A percentile compares a stretch with the other conserved stretches of the same genome.
Evolutionary conservation across 2,113 vertebrate genomes (phyloP).

Genomic region (Misgurnus mizolepis): DNA sequence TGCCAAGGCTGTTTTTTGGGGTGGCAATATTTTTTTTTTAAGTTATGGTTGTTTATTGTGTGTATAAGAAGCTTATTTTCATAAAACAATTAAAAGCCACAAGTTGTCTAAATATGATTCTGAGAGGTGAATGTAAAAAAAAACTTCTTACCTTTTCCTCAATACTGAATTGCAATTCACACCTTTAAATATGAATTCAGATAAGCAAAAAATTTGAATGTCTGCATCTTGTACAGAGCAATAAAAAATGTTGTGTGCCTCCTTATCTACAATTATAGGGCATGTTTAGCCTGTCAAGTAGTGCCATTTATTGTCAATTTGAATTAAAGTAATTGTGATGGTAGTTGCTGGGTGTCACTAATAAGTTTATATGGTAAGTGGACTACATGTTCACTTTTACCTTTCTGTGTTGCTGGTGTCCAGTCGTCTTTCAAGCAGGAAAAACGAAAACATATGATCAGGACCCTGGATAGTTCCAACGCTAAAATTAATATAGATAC

Average conservation of each 20-base stretch:
- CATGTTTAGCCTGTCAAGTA: background rate
- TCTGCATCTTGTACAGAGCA: slow-evolving; percentile 50
- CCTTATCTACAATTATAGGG: background rate
- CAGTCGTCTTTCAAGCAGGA: background rate
- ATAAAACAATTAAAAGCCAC: slow-evolving; percentile 7
- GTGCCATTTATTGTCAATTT: background rate
- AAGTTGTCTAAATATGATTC: background rate
- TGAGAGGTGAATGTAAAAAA: background rate
- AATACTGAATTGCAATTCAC: background rate
- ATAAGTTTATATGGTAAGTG: background rate
- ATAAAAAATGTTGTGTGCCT: slow-evolving; percentile 44
- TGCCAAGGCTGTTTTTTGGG: background rate
- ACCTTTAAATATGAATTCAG: background rate
- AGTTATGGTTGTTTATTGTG: slow-evolving; percentile 18
- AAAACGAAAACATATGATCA: background rate
- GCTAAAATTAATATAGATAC: background rate
- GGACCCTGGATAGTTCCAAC: background rate
- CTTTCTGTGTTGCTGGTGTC: too few relatives aligned
- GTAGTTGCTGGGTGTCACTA: background rate
- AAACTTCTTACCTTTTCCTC: background rate
- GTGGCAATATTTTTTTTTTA: slow-evolving; percentile 3
- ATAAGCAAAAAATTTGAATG: background rate
- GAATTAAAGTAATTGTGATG: background rate
- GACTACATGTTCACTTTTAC: background rate
- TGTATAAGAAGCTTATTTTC: slow-evolving; percentile 24